Conservation (phyloP, 2,113 vertebrate species). For the Chloropsis cyanopogon region DNA sequence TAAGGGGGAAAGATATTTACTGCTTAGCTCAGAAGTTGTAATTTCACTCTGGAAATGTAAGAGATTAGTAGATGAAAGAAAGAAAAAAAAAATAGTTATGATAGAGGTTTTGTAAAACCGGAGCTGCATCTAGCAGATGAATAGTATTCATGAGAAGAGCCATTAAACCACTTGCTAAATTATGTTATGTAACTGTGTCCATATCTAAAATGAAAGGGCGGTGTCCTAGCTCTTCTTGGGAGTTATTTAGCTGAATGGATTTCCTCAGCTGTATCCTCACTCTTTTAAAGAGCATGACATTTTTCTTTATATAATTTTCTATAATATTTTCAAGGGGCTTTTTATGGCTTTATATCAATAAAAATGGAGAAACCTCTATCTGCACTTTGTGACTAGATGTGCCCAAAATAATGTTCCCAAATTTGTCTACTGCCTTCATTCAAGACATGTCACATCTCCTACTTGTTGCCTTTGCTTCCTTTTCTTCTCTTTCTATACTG, state of each 20-base stretch:
- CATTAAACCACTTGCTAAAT: constrained; percentile 34
- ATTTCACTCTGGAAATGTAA: background rate
- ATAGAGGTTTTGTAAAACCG: constrained; percentile 1
- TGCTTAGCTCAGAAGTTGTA: background rate
- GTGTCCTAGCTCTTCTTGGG: background rate
- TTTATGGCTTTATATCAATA: background rate
- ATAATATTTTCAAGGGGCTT: background rate
- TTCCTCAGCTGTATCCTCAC: background rate
- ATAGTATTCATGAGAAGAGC: constrained; percentile 4
- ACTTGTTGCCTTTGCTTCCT: background rate
- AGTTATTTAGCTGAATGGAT: background rate
- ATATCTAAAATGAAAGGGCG: background rate
- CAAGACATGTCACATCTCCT: background rate
- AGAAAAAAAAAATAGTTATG: background rate
- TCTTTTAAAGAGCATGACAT: background rate
- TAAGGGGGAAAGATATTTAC: background rate
- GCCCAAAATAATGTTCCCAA: background rate
- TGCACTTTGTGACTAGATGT: background rate
- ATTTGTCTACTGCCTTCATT: background rate
- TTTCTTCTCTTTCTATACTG: background rate
- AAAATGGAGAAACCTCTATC: background rate
- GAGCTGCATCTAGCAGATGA: background rate
- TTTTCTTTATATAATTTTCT: background rate
- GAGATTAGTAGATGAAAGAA: background rate
- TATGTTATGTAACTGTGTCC: background rate